Conservation (phyloP, 2,113 vertebrate genomes). For the Willisornis vidua region DNA sequence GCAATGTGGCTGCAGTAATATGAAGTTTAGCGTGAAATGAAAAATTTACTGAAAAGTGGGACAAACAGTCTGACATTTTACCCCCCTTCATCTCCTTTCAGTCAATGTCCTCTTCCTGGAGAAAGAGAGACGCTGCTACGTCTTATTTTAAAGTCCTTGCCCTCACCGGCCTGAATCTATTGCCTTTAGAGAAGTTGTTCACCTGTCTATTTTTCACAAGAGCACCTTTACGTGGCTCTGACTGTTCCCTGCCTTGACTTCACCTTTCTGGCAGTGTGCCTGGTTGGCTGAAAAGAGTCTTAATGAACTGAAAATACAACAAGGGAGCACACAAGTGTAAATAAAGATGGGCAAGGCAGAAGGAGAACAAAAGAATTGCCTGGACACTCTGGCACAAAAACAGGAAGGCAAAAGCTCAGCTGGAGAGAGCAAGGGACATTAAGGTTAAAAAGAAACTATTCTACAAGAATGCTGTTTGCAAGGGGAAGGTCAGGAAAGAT, state of each 20-base stretch:
- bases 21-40: neutral
- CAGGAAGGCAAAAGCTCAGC: neutral
- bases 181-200: neutral
- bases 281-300: neutral
- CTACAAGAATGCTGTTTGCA: neutral
- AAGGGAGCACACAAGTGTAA: constrained; percentile 19
- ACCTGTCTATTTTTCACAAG: neutral
- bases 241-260: neutral
- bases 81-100: neutral
- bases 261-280: neutral
- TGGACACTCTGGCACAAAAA: neutral
- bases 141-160: neutral
- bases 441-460: constrained; percentile 36
- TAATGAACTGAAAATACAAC: constrained; percentile 40
- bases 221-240: neutral
- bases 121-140: neutral
- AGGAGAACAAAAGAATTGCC: constrained; percentile 10
- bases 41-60: neutral
- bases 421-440: neutral
- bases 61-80: neutral
- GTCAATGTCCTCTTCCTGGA: neutral
- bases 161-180: neutral
- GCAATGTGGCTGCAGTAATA: neutral
- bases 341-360: neutral
- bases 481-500: neutral